A percentile compares a stretch with the other conserved stretches of the same genome.
Evolutionary conservation across 2,888 invertebrate genomes (phyloP).

Genomic region (Chrysopilus asiliformis): DNA sequence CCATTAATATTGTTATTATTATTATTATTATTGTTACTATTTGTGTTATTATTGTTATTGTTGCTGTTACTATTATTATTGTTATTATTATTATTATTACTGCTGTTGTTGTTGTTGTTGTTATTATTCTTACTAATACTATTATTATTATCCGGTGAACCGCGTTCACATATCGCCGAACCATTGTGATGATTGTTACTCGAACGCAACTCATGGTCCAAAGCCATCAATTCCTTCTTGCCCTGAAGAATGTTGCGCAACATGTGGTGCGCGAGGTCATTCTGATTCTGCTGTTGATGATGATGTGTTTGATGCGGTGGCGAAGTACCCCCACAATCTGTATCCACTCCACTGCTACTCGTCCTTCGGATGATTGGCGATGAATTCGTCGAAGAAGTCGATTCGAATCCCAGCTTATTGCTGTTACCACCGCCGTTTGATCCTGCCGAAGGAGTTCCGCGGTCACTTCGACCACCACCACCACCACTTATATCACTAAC

Average conservation of each 20-base stretch:
- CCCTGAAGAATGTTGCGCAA: slow-evolving; percentile 81
- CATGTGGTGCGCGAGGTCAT: slow-evolving; percentile 65
- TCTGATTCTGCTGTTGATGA: slow-evolving; percentile 27
- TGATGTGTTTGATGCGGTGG: slow-evolving; percentile 21
- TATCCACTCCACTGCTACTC: slow-evolving; percentile 28
- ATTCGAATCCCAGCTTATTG: slow-evolving; percentile 14
- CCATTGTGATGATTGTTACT: slow-evolving; percentile 31
- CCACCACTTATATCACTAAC: slow-evolving; percentile 9
- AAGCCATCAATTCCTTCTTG: slow-evolving; percentile 68
- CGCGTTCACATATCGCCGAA: slow-evolving; percentile 29
- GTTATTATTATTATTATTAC: slow-evolving; percentile 30
- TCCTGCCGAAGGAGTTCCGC: slow-evolving; percentile 4
- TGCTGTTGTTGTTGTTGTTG: slow-evolving; percentile 24
- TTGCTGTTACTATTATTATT: slow-evolving; percentile 25
- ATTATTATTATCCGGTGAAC: slow-evolving; percentile 34
- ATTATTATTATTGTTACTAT: slow-evolving; percentile 5
- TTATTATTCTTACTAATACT: slow-evolving; percentile 31
- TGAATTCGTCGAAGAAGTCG: slow-evolving; percentile 16
- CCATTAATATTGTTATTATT: slow-evolving; percentile 29
- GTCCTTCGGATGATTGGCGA: slow-evolving; percentile 21
- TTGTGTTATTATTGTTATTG: slow-evolving; percentile 16
- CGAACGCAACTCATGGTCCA: slow-evolving; percentile 52
- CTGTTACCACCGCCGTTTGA: slow-evolving; percentile 8
- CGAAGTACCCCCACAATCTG: slow-evolving; percentile 36
- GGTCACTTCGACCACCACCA: slow-evolving; percentile 9